Evolutionary conservation across 2,797 vertebrate genomes (phyloP), one percentile per base, ranked within the genome.

Genomic region (Schizopygopsis pylzovi): DNA sequence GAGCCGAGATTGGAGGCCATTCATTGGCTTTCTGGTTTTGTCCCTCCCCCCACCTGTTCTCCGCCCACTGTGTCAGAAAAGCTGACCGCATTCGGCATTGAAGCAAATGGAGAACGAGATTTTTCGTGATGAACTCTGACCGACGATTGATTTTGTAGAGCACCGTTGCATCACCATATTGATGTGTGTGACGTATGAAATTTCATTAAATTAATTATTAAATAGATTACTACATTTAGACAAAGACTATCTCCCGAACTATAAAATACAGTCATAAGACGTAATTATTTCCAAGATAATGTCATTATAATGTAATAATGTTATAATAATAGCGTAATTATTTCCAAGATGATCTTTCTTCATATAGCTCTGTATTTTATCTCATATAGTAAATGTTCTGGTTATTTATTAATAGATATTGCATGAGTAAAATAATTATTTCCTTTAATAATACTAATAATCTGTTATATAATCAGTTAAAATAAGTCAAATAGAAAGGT

Each of bases 1-100:
- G 93, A 93, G 92, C 92, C 89, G 94, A 95, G 90, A 37, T 77
- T 75, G 28, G 3, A 1, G 22, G 5, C 12, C 8, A 90, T 8
- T 88, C 49, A 93, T 95, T 95, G 93, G 94, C 12, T 83, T 0
- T 0, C 9, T 1, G 0, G 0, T 3, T 20, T 45, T 2, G 89
- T 88, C 92, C 90, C 22, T 91, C 81, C 43, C 3, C 0, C 33
- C 4, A 28, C n/a, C 61, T 73, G 3, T 41, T 0, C 4, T 87
- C 85, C 91, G 6, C 86, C 86, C 88, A 52, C 59, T 39, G 1
- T 41, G 59, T 86, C 70, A n/a, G 10, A 61, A 8, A 25, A 73
- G 33, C 33, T 33, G 2, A 33, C 33, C 2, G 33, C 33, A 33
- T 33, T 33, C 33, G 33, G 33, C 33, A 33, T 33, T 10, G 7